phyloP scores from a whole-genome alignment of 2,888 invertebrate species.

The Lottia scabra region DNA sequence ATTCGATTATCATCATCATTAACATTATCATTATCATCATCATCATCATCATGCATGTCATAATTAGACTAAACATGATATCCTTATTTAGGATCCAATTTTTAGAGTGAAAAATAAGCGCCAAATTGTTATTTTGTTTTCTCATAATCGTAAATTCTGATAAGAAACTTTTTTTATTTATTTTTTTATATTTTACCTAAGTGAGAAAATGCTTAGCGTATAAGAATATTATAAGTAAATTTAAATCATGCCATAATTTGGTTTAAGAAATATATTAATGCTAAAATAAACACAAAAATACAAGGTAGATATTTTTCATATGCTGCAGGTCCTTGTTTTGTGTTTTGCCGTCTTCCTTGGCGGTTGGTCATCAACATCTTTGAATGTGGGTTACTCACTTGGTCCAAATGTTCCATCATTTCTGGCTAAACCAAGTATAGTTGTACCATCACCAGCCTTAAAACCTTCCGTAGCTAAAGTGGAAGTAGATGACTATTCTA shows the following conservation, averaged over 20 bases:
- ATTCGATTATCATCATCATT: neutral
- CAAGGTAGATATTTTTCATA: neutral
- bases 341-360: slow-evolving; percentile 68
- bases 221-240: neutral
- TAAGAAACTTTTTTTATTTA: too few species aligned
- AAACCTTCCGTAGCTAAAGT: slow-evolving; percentile 51
- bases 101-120: too few species aligned
- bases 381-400: slow-evolving; percentile 57
- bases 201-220: too few species aligned
- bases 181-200: too few species aligned
- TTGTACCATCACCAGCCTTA: slow-evolving; percentile 48
- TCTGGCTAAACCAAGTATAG: slow-evolving; percentile 45
- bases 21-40: neutral
- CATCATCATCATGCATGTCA: neutral
- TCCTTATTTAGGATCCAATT: too few species aligned
- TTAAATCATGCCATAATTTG: too few species aligned
- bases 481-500: slow-evolving; percentile 48
- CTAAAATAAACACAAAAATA: too few species aligned
- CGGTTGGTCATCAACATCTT: slow-evolving; percentile 63
- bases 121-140: too few species aligned
- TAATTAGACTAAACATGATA: too few species aligned
- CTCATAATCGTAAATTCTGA: too few species aligned
- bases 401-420: slow-evolving; percentile 29
- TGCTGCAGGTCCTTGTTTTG: slow-evolving; percentile 59
- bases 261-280: too few species aligned